Percentiles rank a stretch among this genome's conserved stretches.
These are phyloP conservation scores for Manduca sexta DNA, from an alignment of 1,140 invertebrate genomes.

Conservation along the genomic window DNA sequence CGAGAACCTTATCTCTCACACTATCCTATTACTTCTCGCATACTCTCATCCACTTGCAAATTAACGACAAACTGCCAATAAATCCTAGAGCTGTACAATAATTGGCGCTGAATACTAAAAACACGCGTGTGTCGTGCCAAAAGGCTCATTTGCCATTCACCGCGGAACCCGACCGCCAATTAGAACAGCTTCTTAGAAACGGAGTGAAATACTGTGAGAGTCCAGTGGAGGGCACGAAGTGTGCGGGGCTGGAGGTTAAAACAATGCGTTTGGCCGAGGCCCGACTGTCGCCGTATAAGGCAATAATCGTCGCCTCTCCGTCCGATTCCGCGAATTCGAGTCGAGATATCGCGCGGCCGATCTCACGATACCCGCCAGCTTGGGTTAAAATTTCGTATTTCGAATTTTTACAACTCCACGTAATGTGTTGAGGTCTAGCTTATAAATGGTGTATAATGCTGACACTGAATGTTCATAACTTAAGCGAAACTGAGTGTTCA, in stretches of 20 bases:
- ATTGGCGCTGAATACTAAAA: not conserved
- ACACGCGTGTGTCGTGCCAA: not conserved
- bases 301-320: constrained; percentile 17
- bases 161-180: constrained; percentile 6
- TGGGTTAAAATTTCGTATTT: too few relatives aligned
- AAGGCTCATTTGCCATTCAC: constrained; percentile 6
- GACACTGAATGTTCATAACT: too few relatives aligned
- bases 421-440: too few relatives aligned
- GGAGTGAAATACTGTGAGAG: constrained; percentile 10
- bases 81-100: not conserved
- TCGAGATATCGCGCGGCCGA: constrained; percentile 3
- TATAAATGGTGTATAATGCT: too few relatives aligned
- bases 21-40: too few relatives aligned
- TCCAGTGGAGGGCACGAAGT: not conserved
- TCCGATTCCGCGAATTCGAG: constrained; percentile 10
- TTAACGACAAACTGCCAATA: too few relatives aligned
- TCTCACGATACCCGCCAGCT: too few relatives aligned
- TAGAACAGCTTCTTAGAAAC: constrained; percentile 14
- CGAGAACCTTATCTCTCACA: too few relatives aligned
- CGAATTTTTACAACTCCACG: too few relatives aligned
- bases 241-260: constrained; percentile 9
- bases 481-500: too few relatives aligned
- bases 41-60: too few relatives aligned
- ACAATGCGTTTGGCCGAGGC: constrained; percentile 13
- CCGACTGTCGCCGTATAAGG: constrained; percentile 9